These are phyloP conservation scores for Ardeotis arabs DNA, from an alignment of 2,113 vertebrate species.

Conservation along the genomic window DNA sequence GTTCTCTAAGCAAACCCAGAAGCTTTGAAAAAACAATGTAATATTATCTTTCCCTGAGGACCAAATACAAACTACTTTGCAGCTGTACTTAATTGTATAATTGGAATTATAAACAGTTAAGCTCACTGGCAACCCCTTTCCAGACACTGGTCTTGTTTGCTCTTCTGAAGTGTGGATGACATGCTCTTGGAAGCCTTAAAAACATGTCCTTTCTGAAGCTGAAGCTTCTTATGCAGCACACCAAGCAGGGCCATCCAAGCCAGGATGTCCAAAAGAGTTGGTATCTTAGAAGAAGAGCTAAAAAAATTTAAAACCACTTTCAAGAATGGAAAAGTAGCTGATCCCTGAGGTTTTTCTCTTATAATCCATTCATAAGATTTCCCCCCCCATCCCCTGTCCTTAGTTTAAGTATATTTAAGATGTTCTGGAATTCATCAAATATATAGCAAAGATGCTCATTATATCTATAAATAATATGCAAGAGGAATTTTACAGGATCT, in stretches of 20 bases:
- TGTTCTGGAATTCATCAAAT: not conserved
- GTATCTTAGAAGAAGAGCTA: not conserved
- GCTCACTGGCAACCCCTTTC: not conserved
- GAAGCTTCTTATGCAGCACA: not conserved
- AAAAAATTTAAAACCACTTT: not conserved
- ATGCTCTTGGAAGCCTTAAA: not conserved
- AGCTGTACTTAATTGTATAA: not conserved
- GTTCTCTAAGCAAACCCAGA: not conserved
- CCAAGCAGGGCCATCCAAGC: not conserved
- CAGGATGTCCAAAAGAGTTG: not conserved
- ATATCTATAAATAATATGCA: not conserved
- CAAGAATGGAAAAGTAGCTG: not conserved
- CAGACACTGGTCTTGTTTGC: not conserved
- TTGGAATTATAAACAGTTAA: not conserved
- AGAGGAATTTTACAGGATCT: not conserved
- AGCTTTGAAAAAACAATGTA: not conserved
- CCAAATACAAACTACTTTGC: not conserved
- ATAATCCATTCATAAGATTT: not conserved
- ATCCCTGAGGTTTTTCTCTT: not conserved
- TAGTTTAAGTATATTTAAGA: not conserved
- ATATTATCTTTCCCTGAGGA: not conserved
- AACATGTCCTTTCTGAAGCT: not conserved
- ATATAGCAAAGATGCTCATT: not conserved
- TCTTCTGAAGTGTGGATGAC: not conserved
- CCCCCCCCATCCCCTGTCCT: not conserved